Evolutionary conservation across 2,888 invertebrate genomes (phyloP).

Genomic region (Nemoura dubitans): DNA sequence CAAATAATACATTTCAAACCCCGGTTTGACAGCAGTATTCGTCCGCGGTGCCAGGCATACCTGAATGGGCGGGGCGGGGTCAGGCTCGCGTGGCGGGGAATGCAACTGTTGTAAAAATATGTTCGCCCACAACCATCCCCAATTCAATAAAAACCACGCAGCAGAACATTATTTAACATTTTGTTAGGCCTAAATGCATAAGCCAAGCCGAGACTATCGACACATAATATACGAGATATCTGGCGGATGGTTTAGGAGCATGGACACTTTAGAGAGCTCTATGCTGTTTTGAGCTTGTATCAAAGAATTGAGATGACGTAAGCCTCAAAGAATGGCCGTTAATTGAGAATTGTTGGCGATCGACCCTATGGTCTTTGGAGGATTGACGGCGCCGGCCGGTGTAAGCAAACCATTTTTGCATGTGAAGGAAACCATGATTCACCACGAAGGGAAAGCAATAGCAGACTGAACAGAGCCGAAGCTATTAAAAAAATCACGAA

Average conservation of each 20-base stretch:
- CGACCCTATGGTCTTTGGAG: constrained; percentile 14
- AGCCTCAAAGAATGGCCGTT: constrained; percentile 2
- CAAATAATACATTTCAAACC: neutral
- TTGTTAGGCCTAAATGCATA: no score
- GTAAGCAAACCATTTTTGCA: neutral
- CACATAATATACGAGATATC: no score
- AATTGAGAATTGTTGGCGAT: constrained; percentile 14
- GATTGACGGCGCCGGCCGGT: constrained; percentile 12
- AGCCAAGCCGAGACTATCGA: no score
- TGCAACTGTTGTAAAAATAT: neutral
- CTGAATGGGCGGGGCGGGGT: constrained; percentile 37
- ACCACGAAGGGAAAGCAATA: constrained; percentile 43
- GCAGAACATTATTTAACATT: neutral
- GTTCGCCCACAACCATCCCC: neutral
- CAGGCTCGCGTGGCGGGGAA: constrained; percentile 29
- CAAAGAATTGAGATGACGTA: constrained; percentile 18
- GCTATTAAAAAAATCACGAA: constrained; percentile 33
- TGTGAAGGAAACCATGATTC: constrained; percentile 9
- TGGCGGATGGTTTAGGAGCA: no score
- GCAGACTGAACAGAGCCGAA: neutral
- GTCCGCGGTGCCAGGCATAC: constrained; percentile 28
- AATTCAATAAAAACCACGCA: neutral
- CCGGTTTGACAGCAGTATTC: constrained; percentile 5
- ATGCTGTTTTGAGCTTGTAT: neutral
- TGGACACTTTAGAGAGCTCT: no score